Percentiles rank a stretch among this genome's conserved stretches.
Evolutionary conservation across 2,113 vertebrate genomes (phyloP).

Genomic region (Diadophis punctatus): DNA sequence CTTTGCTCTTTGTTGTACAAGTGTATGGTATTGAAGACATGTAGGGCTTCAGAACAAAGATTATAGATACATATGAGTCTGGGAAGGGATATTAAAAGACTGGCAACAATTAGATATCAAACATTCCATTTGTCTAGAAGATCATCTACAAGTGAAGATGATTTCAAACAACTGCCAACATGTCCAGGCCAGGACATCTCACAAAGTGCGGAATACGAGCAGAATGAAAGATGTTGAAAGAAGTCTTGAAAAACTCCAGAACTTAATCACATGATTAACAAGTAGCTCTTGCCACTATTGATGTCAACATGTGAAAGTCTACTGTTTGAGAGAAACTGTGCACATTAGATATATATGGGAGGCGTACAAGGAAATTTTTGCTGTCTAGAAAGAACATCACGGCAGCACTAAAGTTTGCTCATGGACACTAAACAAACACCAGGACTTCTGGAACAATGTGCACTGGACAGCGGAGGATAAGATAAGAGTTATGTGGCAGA

Average conservation of each 20-base stretch:
- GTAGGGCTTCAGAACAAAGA: neutral
- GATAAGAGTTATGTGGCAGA: neutral
- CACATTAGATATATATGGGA: neutral
- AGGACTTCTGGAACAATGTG: neutral
- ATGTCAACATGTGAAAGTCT: neutral
- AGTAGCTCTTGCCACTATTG: neutral
- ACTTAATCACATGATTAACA: neutral
- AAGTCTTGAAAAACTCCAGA: neutral
- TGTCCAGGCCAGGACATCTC: neutral
- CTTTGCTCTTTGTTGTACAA: neutral
- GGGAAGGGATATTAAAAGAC: neutral
- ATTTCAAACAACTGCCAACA: neutral
- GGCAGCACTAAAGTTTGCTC: neutral
- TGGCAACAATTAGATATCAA: neutral
- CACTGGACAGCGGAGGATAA: neutral
- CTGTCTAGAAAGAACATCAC: neutral
- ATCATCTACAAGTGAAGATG: neutral
- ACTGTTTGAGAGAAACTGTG: neutral
- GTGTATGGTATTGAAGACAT: neutral
- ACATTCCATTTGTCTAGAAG: neutral
- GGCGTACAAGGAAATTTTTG: neutral
- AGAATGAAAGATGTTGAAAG: neutral
- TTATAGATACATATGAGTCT: neutral
- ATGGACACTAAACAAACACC: neutral
- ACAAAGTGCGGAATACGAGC: neutral